Evolutionary conservation across 2,888 invertebrate species (phyloP).

Genomic region (Pollenia griseotomentosa): DNA sequence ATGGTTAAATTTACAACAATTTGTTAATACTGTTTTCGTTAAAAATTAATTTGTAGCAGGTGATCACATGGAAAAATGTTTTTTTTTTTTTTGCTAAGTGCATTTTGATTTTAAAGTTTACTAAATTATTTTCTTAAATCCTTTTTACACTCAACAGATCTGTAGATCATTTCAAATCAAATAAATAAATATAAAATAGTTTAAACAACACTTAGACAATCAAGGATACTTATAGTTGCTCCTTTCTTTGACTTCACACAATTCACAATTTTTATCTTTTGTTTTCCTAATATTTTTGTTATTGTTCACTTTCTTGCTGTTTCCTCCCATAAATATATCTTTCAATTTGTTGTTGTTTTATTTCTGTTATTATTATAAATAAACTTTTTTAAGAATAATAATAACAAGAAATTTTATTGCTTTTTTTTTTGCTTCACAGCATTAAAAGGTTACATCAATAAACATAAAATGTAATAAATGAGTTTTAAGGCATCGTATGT

Average conservation of each 20-base stretch:
- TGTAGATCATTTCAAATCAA: not conserved
- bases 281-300: not conserved
- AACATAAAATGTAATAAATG: constrained; percentile 67
- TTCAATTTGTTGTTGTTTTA: not conserved
- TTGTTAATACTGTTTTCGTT: too few relatives aligned
- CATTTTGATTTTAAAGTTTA: too few relatives aligned
- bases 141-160: too few relatives aligned
- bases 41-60: too few relatives aligned
- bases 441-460: constrained; percentile 64
- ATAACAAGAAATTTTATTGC: constrained; percentile 55
- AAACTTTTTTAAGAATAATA: constrained; percentile 39
- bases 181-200: not conserved
- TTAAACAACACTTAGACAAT: not conserved
- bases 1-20: too few relatives aligned
- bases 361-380: constrained; percentile 32
- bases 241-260: not conserved
- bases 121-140: too few relatives aligned
- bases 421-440: constrained; percentile 52
- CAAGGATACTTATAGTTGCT: not conserved
- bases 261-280: not conserved
- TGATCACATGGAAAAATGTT: too few relatives aligned
- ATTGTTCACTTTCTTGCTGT: constrained; percentile 9
- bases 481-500: constrained; percentile 29
- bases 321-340: not conserved
- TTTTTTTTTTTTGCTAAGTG: too few relatives aligned